Conservation (phyloP, 2,888 invertebrate genomes). For the Tetranychus truncatus region DNA sequence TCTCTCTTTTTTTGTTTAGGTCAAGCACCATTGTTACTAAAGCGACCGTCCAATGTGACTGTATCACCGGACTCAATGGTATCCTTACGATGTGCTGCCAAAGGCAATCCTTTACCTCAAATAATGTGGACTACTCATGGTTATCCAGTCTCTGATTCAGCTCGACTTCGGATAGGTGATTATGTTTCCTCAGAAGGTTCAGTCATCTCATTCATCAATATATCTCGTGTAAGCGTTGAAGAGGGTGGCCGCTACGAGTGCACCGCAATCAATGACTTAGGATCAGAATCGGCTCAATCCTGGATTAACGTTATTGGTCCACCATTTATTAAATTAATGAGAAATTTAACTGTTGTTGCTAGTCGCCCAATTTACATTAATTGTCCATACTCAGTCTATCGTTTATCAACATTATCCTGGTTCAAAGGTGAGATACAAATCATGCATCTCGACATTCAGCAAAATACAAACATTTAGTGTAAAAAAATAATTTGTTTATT, state of each 20-base stretch:
- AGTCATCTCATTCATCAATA: constrained; percentile 32
- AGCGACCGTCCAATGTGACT: constrained; percentile 20
- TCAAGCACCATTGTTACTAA: constrained; percentile 10
- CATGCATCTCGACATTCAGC: not conserved
- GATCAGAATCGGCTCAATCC: constrained; percentile 12
- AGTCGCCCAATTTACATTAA: constrained; percentile 71
- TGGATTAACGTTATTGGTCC: constrained; percentile 39
- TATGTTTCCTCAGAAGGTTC: constrained; percentile 31
- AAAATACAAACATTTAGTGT: too few relatives aligned
- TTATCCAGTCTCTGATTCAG: constrained; percentile 28
- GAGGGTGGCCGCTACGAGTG: constrained; percentile 25
- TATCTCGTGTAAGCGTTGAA: constrained; percentile 24
- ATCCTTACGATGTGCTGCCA: constrained; percentile 29
- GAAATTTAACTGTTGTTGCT: constrained; percentile 76
- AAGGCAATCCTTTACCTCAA: constrained; percentile 29
- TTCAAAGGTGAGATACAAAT: constrained; percentile 30
- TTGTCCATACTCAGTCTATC: constrained; percentile 34
- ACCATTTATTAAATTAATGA: constrained; percentile 75
- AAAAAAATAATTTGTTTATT: too few relatives aligned
- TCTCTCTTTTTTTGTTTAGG: not conserved
- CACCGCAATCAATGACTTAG: constrained; percentile 10
- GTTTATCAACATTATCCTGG: constrained; percentile 32
- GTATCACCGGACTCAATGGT: constrained; percentile 26
- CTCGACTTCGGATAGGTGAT: constrained; percentile 29
- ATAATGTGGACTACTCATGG: constrained; percentile 32